A percentile compares a stretch with the other conserved stretches of the same genome.
Conservation (phyloP, 2,113 vertebrate genomes). For the Sardina pilchardus region DNA sequence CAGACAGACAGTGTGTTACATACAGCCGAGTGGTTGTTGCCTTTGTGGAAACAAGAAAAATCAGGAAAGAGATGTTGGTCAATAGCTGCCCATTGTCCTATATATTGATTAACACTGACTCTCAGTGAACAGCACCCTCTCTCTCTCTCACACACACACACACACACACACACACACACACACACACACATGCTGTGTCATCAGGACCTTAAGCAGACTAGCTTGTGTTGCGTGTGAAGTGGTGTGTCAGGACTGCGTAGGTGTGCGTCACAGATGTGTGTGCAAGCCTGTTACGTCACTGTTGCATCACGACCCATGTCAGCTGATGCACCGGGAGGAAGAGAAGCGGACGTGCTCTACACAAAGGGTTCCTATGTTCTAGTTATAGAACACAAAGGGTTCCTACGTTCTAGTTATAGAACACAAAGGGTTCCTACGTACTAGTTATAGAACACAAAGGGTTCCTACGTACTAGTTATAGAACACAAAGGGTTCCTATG, state of each 20-base stretch:
- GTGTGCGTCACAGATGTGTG: not conserved
- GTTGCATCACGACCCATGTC: not conserved
- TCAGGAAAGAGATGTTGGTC: not conserved
- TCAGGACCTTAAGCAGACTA: not conserved
- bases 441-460: no score
- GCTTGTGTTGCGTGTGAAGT: not conserved
- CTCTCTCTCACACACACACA: no score
- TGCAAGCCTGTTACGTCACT: not conserved
- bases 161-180: not conserved
- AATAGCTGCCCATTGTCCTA: not conserved
- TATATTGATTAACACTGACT: slow-evolving; percentile 8
- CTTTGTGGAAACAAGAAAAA: not conserved
- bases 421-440: no score
- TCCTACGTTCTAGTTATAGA: no score
- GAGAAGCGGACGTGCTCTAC: not conserved
- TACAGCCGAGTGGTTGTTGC: not conserved
- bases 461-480: no score
- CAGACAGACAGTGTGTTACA: no score
- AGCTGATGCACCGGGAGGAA: not conserved
- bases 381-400: not conserved
- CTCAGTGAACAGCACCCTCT: not conserved
- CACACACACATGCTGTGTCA: not conserved
- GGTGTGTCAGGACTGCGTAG: not conserved
- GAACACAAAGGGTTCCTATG: no score
- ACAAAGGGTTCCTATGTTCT: no score